Evolutionary conservation across 2,888 invertebrate species (phyloP), one percentile per base, ranked within the genome.

Genomic region (Acrobasis consociella): DNA sequence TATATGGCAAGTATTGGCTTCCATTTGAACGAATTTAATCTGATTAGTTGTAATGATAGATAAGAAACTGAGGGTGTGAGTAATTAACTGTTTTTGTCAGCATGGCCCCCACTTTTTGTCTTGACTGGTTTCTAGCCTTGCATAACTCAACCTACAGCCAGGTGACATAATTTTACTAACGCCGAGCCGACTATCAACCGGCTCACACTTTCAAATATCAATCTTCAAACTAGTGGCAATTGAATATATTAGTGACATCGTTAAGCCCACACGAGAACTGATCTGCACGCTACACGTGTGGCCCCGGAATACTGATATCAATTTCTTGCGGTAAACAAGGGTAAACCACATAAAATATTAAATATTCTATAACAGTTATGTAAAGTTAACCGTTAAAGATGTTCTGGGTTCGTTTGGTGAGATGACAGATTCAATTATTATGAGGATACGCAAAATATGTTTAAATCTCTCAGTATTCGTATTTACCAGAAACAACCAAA

Each of bases 91-190:
- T 31, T 7, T 22, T 22, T 31, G 31, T 31, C 0, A 31, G 31
- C 15, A 22, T 31, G 17, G 68, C 74, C 77, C 76, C 76, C 76
- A 74, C 77, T 80, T 78, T 78, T 78, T 77, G 68, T 73, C 65
- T 70, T 70, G 53, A 65, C 70, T 70, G 53, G 16, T 65, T 69
- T 70, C 8, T 49, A 31, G 64, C 68, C 68, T 82, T 80, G 73
- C 78, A 72, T 73, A 79, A 80, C 71, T 63, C 63, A 64, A 69
- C 64, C 70, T 67, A 72, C 71, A 66, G 67, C 72, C 72, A 74
- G 69, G 74, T 80, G 81, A 81, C 75, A 80, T 76, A 78, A 78
- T 81, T 80, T 77, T 73, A 74, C 72, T 77, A 72, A 22, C 62
- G 55, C 52, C 49, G 60, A 64, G 60, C 17, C 49, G 58, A 58